Evolutionary conservation across 2,797 vertebrate genomes (phyloP), one percentile per base, ranked within the genome.

Genomic region (Myripristis jacobus): DNA sequence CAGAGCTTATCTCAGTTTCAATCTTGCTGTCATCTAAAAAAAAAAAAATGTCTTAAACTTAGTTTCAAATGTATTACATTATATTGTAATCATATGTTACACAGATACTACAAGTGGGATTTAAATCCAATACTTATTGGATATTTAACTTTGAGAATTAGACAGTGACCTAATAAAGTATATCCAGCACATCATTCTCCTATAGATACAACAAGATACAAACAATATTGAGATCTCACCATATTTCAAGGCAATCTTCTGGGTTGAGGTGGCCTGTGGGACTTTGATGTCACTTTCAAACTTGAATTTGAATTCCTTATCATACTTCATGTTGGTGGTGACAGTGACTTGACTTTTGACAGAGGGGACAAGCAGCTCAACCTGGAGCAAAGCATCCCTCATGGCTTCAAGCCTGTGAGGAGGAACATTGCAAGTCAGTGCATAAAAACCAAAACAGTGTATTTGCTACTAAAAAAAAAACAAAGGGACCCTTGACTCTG

Each of bases 1-100:
- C 93, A 36, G 96, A 93, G 81, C 92, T 95, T 91, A 96, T 92
- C 53, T 94, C 92, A 56, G 95, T 81, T 73, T 96, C 94, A 67
- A 96, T 55, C 81, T 94, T 95, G 47, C 93, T 93, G 60, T 84
- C 75, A 82, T 96, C 98, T 99, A 85, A 18, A 91, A 53, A 80
- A 31, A 85, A 18, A 91, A 53, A 80, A 31, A 52, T 11, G 29
- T 25, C 11, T 31, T 31, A 31, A 31, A 31, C 29, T 31, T 31
- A 31, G 8, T 31, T 31, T 31, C 29, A 31, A 1, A 31, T 31
- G 8, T 31, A 31, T 31, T 31, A 31, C 29, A 31, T 31, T 31
- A 31, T 31, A 31, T 6, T 31, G 29, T 7, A 56, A 13, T 3
- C 50, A 43, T 43, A 31, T 38, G 52, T 24, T 1, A 4, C 48